Conservation (phyloP, 1,140 invertebrate species). For the Aphidius ervi region DNA sequence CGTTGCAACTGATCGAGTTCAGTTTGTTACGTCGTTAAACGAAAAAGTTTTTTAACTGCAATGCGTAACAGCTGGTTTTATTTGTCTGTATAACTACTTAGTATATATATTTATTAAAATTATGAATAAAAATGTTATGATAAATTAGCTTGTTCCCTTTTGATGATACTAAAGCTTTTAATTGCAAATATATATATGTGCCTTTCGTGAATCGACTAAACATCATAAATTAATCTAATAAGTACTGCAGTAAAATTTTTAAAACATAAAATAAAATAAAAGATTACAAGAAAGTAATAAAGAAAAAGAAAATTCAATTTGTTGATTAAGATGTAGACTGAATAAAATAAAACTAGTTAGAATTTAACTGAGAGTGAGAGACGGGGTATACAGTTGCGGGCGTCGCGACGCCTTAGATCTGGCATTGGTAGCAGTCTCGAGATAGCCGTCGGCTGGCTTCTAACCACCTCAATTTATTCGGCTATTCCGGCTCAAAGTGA, state of each 20-base stretch:
- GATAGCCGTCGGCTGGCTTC: constrained; percentile 52
- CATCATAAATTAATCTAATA: too few relatives aligned
- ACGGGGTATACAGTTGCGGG: constrained; percentile 27
- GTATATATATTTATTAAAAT: not conserved
- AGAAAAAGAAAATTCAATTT: not conserved
- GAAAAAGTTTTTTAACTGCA: constrained; percentile 5
- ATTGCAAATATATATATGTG: not conserved
- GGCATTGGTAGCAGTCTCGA: constrained; percentile 54
- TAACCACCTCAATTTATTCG: constrained; percentile 50
- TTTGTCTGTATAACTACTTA: not conserved
- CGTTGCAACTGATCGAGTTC: constrained; percentile 14
- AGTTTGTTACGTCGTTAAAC: constrained; percentile 3
- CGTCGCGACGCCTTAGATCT: constrained; percentile 46
- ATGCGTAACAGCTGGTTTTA: constrained; percentile 1
- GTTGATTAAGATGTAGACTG: not conserved
- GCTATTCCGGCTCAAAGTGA: constrained; percentile 42
- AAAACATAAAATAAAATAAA: not conserved
- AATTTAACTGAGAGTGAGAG: constrained; percentile 3
- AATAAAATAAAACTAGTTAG: not conserved
- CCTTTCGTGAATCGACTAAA: not conserved
- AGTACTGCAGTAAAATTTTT: not conserved
- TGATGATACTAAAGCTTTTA: not conserved
- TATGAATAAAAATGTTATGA: not conserved
- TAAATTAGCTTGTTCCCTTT: not conserved
- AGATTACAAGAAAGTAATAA: not conserved